Base-by-base conservation (phyloP, 2,797 vertebrate species). In the Capromys pilorides region DNA sequence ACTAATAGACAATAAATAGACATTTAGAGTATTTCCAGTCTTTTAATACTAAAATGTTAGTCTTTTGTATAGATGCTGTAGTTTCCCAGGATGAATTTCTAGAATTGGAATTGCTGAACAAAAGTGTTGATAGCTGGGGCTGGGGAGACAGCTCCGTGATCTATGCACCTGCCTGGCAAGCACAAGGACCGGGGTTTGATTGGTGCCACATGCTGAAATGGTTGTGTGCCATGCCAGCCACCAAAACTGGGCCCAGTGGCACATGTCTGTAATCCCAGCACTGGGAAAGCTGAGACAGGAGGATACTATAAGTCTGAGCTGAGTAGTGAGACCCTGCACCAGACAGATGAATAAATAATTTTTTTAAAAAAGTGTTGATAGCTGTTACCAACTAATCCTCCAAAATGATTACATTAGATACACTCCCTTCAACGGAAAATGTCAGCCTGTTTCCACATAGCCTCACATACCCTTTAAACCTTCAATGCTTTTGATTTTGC, bases 11-110 rank as follows among this genome's bases (percentile, higher is more conserved):
- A n/a, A n/a, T 54, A 13, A 61, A 61, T 61, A 19, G 57, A 41
- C 13, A 67, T 75, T 80, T 39, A 66, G 59, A 64, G 18, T 41
- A 1, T 71, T 78, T 59, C 14, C 31, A 84, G 83, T 71, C 78
- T 90, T 49, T 22, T 57, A 18, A 69, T 66, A 61, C 83, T n/a
- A 93, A 90, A 81, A 88, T 45, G 59, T 45, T 77, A 62, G 12
- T 89, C 91, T 88, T 83, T n/a, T n/a, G n/a, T n/a, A n/a, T n/a
- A n/a, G n/a, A 51, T 81, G 26, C 24, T 91, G 75, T 69, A 49
- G 14, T 89, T 88, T 87, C 54, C 62, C 18, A 62, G 22, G 28
- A 86, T 57, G 62, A 78, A 71, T 89, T 79, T 41, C 57, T 86
- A 71, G 54, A 89, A 86, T 13, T 31, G 26, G 45, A 59, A 92